Evolutionary conservation across 2,797 vertebrate genomes (phyloP).

Genomic region (Crax fasciolata): DNA sequence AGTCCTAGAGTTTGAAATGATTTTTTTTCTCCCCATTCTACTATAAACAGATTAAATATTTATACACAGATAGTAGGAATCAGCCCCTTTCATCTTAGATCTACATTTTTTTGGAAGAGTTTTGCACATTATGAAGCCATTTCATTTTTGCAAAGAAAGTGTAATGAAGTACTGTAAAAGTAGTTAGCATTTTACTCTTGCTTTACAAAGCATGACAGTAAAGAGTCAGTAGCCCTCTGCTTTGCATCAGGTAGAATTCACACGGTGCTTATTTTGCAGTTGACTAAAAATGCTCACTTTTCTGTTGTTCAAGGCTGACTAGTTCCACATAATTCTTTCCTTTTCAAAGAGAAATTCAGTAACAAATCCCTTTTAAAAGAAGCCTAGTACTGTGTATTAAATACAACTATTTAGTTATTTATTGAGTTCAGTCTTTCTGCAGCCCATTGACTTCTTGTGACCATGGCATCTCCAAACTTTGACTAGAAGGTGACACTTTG

Average conservation of each 20-base stretch:
- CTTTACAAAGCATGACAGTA: background rate
- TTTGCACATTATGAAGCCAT: background rate
- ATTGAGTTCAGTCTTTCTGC: background rate
- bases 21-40: background rate
- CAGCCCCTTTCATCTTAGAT: background rate
- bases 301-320: background rate
- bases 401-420: background rate
- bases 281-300: background rate
- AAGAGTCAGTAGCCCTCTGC: background rate
- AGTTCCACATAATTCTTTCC: background rate
- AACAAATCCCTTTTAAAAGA: background rate
- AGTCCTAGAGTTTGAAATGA: background rate
- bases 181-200: background rate
- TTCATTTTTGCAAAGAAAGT: background rate
- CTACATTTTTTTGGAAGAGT: background rate
- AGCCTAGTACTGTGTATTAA: background rate
- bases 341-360: background rate
- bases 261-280: background rate
- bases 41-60: slow-evolving; percentile 20
- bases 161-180: background rate
- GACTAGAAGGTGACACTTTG: background rate
- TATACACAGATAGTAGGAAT: background rate
- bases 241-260: background rate
- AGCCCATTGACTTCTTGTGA: background rate
- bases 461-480: background rate